Evolutionary conservation across 2,797 vertebrate genomes (phyloP).

Genomic region (Crocidura indochinensis): DNA sequence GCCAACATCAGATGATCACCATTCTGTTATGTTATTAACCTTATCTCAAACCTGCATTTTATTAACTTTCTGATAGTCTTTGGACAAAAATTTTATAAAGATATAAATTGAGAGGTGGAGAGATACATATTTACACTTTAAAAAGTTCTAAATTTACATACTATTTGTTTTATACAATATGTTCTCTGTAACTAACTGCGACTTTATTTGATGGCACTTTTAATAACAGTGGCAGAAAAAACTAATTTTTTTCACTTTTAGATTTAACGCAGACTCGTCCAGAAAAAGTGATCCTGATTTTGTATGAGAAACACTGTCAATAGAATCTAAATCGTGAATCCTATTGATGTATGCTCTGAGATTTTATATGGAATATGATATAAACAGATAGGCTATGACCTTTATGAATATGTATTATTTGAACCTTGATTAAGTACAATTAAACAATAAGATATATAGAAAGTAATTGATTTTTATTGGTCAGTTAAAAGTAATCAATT

Average conservation of each 20-base stretch:
- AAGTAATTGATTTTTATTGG: not conserved
- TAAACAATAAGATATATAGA: not conserved
- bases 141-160: conserved; percentile 65
- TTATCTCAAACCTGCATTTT: conserved; percentile 49
- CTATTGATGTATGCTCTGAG: not conserved
- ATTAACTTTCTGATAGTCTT: conserved; percentile 22
- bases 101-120: not conserved
- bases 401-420: not conserved
- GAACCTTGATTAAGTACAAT: not conserved
- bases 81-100: conserved; percentile 60
- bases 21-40: not conserved
- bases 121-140: conserved; percentile 63
- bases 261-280: conserved; percentile 69
- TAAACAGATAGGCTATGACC: too few relatives aligned
- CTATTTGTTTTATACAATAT: conserved; percentile 47
- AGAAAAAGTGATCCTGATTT: conserved; percentile 63
- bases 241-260: conserved; percentile 72
- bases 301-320: conserved; percentile 12
- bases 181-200: conserved; percentile 2
- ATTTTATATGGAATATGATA: not conserved
- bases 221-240: conserved; percentile 38
- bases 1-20: not conserved
- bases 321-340: conserved; percentile 76
- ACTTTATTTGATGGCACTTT: not conserved
- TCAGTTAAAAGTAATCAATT: not conserved